A percentile compares a stretch with the other conserved stretches of the same genome.
Evolutionary conservation across 1,140 invertebrate genomes (phyloP).

Genomic region (Drosophila pectinifera): DNA sequence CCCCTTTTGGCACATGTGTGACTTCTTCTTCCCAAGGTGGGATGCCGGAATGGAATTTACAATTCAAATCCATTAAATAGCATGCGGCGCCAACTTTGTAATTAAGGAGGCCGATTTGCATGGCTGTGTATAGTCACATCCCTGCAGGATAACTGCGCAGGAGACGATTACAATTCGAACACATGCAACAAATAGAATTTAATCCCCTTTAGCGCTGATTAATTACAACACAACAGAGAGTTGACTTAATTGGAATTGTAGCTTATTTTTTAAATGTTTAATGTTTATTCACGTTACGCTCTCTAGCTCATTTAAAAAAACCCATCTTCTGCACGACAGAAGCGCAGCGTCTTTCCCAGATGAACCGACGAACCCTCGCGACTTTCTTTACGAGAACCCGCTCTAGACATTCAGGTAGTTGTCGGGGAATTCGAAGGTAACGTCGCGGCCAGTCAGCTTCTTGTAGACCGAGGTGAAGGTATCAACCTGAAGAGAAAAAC

Average conservation of each 20-base stretch:
- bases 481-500: conserved; percentile 90
- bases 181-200: conserved; percentile 11
- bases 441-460: conserved; percentile 99
- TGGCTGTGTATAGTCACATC: conserved; percentile 24
- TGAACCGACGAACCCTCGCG: conserved; percentile 61
- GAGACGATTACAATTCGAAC: conserved; percentile 22
- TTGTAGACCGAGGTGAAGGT: conserved; percentile 99
- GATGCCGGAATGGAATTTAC: conserved; percentile 23
- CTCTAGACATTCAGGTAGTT: conserved; percentile 93
- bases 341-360: conserved; percentile 49
- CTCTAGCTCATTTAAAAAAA: conserved; percentile 70
- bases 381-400: conserved; percentile 59
- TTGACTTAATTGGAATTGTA: conserved; percentile 38
- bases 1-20: conserved; percentile 60
- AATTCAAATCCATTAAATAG: conserved; percentile 57
- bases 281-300: conserved; percentile 76
- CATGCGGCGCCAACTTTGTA: conserved; percentile 51
- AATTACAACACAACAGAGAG: conserved; percentile 32
- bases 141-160: conserved; percentile 7
- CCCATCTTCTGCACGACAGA: conserved; percentile 73
- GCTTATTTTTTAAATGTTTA: conserved; percentile 73
- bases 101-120: too few relatives aligned
- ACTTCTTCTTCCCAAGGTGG: conserved; percentile 2
- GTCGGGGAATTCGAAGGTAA: conserved; percentile 99
- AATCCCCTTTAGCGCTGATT: conserved; percentile 12